Percentiles rank a stretch among this genome's conserved stretches.
phyloP scores from a whole-genome alignment of 2,113 vertebrate genomes.

The Arizona elegans region DNA sequence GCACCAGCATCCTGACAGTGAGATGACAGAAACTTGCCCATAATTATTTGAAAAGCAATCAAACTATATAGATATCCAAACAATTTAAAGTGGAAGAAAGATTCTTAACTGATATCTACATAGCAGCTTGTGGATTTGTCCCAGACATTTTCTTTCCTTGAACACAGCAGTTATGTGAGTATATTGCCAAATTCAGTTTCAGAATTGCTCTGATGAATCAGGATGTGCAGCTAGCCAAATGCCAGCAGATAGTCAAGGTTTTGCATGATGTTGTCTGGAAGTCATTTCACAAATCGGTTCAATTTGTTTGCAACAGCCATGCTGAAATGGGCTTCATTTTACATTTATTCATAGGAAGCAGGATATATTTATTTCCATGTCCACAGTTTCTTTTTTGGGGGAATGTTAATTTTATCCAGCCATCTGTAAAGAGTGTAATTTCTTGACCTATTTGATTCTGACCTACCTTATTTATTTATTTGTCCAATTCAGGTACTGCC shows the following conservation, averaged over 20 bases:
- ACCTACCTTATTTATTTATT: not conserved
- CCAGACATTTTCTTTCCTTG: not conserved
- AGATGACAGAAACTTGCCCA: not conserved
- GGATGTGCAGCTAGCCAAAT: not conserved
- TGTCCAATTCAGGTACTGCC: not conserved
- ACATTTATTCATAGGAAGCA: not conserved
- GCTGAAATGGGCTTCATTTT: not conserved
- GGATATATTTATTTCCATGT: not conserved
- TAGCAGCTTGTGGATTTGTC: not conserved
- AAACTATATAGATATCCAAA: not conserved
- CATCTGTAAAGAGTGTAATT: not conserved
- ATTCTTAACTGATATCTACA: not conserved
- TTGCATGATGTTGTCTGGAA: not conserved
- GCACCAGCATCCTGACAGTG: not conserved
- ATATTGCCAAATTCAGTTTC: not conserved
- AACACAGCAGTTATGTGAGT: not conserved
- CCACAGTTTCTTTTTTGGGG: not conserved
- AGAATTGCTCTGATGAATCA: not conserved
- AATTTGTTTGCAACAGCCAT: not conserved
- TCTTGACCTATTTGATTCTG: not conserved
- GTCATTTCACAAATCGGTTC: not conserved
- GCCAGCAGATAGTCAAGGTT: not conserved
- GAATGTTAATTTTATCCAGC: not conserved
- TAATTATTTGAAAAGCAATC: not conserved
- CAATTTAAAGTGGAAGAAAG: not conserved